Base-by-base conservation (phyloP, 2,113 vertebrate genomes). In the Hypocryptadius cinnamomeus region DNA sequence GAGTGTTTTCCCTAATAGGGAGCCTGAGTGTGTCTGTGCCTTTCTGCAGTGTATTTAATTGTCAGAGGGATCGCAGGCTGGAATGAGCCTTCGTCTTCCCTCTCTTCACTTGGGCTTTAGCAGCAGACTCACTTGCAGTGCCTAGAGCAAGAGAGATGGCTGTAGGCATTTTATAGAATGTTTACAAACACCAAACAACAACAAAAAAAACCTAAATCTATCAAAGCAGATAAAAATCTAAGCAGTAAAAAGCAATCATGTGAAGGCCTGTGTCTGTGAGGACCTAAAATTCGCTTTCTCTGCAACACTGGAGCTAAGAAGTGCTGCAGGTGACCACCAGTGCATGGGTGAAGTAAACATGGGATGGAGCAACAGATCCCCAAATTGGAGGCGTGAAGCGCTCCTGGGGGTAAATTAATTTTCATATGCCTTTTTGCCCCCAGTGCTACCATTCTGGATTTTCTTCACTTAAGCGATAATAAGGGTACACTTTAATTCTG, bases 1-100 rank as follows among this genome's bases (percentile, higher is more conserved):
- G 71, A 91, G 47, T 53, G 76, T 92, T 95, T 95, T 95, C 48
- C 83, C 92, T 94, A 90, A 93, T 87, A 90, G 92, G 87, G 76
- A 80, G 82, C 68, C 85, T 45, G 68, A 54, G 59, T 60, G 59
- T 54, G 63, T 47, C 78, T 80, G 37, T 44, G 91, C 81, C 79
- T 93, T 93, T 82, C 57, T 78, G 74, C 85, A 83, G 48, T 54
- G 15, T 66, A 66, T 94, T 92, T 87, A 78, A 84, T 94, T 87
- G 87, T 92, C 79, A 63, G 71, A 77, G 71, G 68, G 68, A 59
- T 92, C 25, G 2, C 35, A 40, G 87, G 42, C 74, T 79, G 81
- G 65, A 91, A 48, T 19, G 57, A 81, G 66, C 56, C 69, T 77
- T 80, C 44, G 3, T 77, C 56, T 80, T 79, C 1, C 3, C n/a